Evolutionary conservation across 2,113 vertebrate genomes (phyloP).

Genomic region (Triplophysa dalaica): DNA sequence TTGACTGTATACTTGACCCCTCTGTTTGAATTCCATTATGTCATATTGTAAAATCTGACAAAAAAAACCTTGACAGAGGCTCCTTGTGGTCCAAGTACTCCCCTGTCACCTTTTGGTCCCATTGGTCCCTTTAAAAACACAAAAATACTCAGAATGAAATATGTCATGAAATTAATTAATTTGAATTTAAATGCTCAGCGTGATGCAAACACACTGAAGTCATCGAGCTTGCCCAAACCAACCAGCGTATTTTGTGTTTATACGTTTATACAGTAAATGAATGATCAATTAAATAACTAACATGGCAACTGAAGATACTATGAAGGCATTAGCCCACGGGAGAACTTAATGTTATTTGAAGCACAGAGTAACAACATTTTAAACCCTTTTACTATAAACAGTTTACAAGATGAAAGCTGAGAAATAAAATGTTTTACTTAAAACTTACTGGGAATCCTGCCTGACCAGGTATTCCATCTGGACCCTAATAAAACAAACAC

Average conservation of each 20-base stretch:
- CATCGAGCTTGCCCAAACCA: not conserved
- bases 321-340: no score
- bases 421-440: not conserved
- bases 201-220: not conserved
- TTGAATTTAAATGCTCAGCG: not conserved
- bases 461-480: constrained; percentile 48
- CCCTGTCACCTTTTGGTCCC: constrained; percentile 71
- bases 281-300: no score
- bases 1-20: not conserved
- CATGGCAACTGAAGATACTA: not conserved
- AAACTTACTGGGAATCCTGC: constrained; percentile 67
- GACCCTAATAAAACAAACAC: constrained; percentile 54
- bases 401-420: no score
- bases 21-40: not conserved
- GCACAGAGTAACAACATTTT: no score
- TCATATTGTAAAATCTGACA: not conserved
- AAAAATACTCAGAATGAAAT: not conserved
- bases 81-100: constrained; percentile 64
- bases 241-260: no score
- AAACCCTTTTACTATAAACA: no score
- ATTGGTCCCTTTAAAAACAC: constrained; percentile 62
- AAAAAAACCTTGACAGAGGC: constrained; percentile 62
- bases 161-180: not conserved
- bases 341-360: not conserved
- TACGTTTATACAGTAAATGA: no score